phyloP scores from a whole-genome alignment of 2,113 vertebrate species.

The Nicator chloris region DNA sequence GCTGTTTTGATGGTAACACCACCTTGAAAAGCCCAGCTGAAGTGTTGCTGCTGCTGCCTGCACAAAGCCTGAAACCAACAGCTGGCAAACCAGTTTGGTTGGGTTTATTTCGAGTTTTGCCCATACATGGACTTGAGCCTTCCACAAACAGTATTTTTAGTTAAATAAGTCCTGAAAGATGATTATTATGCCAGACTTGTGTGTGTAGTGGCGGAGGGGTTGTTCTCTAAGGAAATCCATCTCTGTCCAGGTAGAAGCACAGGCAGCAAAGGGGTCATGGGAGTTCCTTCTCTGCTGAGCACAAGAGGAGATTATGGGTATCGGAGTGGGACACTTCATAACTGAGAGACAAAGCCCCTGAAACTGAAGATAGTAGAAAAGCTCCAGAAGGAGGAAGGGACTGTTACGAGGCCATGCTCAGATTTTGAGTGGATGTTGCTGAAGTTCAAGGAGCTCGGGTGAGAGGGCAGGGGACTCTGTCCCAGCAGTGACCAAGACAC shows the following conservation, averaged over 20 bases:
- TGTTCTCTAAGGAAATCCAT: background rate
- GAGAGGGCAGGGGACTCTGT: background rate
- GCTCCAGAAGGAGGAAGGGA: background rate
- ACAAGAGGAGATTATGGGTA: background rate
- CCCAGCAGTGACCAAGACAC: background rate
- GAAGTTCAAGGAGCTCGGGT: constrained; percentile 24
- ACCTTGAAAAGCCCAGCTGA: background rate
- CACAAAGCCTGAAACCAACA: background rate
- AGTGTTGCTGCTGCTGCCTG: background rate
- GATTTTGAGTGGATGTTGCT: background rate
- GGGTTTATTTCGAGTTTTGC: background rate
- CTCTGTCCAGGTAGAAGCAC: background rate
- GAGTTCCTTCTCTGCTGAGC: background rate
- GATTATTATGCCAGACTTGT: background rate
- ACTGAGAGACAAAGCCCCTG: background rate
- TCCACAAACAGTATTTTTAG: constrained; percentile 23
- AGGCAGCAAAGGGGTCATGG: background rate
- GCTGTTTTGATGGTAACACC: background rate
- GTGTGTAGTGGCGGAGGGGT: background rate
- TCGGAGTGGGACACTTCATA: background rate
- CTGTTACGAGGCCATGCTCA: background rate
- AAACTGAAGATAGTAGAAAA: background rate
- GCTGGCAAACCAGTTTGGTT: background rate
- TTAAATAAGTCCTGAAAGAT: constrained; percentile 12
- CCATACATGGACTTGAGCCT: constrained; percentile 15